These are phyloP conservation scores for Mustelus asterias DNA, from an alignment of 2,113 vertebrate genomes.

Conservation along the genomic window DNA sequence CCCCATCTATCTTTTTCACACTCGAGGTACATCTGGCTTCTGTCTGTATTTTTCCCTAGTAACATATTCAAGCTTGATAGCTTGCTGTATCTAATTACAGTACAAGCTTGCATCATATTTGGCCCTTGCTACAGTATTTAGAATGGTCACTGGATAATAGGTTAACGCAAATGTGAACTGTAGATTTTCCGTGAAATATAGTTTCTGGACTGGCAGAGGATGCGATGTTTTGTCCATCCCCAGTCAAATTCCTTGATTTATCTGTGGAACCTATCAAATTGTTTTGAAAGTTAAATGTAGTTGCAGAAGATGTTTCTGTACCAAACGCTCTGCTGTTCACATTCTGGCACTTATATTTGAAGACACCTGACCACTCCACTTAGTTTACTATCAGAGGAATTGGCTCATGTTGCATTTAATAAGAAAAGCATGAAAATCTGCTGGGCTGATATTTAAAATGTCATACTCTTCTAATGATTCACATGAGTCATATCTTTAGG, in stretches of 20 bases:
- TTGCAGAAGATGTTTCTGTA: not conserved
- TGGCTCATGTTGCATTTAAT: not conserved
- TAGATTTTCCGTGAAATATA: not conserved
- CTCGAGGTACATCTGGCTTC: not conserved
- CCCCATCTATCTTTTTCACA: not conserved
- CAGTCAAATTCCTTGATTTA: not conserved
- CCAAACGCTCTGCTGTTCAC: not conserved
- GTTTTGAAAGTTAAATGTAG: not conserved
- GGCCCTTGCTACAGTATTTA: not conserved
- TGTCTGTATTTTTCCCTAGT: not conserved
- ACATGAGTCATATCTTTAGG: not conserved
- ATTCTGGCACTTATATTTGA: not conserved
- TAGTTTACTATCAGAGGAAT: not conserved
- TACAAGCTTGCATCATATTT: not conserved
- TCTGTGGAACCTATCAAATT: not conserved
- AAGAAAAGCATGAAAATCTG: not conserved
- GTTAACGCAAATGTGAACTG: not conserved
- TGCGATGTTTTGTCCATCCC: not conserved
- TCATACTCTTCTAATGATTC: not conserved
- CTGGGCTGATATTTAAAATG: slow-evolving; percentile 31
- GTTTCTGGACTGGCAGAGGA: not conserved
- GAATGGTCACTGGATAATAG: not conserved
- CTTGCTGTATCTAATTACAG: not conserved
- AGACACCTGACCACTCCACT: not conserved
- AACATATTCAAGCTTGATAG: not conserved